Conservation (phyloP, 1,140 invertebrate species). For the Drosophila repleta region DNA sequence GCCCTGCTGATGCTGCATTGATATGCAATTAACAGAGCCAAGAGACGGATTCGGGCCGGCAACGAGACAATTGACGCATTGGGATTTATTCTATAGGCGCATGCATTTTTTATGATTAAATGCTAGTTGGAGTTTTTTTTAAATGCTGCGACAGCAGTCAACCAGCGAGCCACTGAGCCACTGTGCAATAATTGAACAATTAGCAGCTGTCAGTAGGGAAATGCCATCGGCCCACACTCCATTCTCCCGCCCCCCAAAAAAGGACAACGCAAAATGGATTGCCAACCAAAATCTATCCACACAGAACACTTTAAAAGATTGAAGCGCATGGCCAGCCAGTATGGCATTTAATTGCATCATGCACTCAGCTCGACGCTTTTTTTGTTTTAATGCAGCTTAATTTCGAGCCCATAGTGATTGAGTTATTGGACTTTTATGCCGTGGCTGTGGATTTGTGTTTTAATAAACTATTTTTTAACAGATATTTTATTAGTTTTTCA, state of each 20-base stretch:
- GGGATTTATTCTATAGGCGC: slow-evolving; percentile 81
- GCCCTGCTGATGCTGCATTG: slow-evolving; percentile 68
- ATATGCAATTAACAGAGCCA: slow-evolving; percentile 76
- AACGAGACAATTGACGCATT: slow-evolving; percentile 70
- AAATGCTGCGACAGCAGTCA: slow-evolving; percentile 61
- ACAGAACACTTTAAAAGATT: slow-evolving; percentile 68
- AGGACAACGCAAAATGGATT: slow-evolving; percentile 8
- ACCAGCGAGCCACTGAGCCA: slow-evolving; percentile 43
- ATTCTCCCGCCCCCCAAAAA: slow-evolving; percentile 1
- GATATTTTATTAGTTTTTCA: background rate
- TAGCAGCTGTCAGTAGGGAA: slow-evolving; percentile 75
- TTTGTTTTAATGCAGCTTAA: slow-evolving; percentile 31
- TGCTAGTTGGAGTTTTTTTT: slow-evolving; percentile 70
- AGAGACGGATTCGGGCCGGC: slow-evolving; percentile 35
- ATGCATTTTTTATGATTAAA: slow-evolving; percentile 82
- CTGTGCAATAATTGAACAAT: slow-evolving; percentile 77
- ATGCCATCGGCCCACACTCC: slow-evolving; percentile 6
- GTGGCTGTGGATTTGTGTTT: background rate
- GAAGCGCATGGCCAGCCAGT: slow-evolving; percentile 28
- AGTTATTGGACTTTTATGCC: slow-evolving; percentile 20
- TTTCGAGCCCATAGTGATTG: slow-evolving; percentile 30
- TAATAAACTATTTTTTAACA: background rate
- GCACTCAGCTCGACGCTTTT: background rate
- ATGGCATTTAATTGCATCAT: slow-evolving; percentile 17
- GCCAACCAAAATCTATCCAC: slow-evolving; percentile 56